Base-by-base conservation (phyloP, 2,888 invertebrate species). In the Ormyrus labotus region DNA sequence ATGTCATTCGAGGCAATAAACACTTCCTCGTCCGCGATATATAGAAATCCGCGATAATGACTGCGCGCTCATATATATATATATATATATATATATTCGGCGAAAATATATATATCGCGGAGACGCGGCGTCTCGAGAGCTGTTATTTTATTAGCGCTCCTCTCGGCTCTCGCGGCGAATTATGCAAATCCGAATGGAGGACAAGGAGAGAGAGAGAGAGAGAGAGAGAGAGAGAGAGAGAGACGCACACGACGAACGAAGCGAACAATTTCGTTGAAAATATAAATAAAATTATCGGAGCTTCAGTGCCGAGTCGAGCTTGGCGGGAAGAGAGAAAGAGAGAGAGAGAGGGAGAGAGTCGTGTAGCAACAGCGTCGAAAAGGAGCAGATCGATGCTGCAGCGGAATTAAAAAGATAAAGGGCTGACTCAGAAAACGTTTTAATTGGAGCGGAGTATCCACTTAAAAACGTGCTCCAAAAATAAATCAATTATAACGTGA, bases 101-200 rank as follows among this genome's bases (percentile, higher is more conserved):
- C 48, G 51, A 78, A 72, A 55, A 50, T 61, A 53, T 71, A 51
- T 60, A 34, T 34, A 34, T 34, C 34, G 34, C 48, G 48, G 19
- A 73, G 47, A 50, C 60, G 60, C 60, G 58, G 13, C 6, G 63
- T 64, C 48, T 68, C 11, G 55, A 55, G 65, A 8, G 8, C 45
- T 13, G 47, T 63, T 67, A 68, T 61, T 73, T 78, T 74, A 69
- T 74, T 69, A 69, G 53, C 55, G 65, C 64, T 7, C 34, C 34
- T 34, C 34, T 34, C 71, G 6, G 70, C 53, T 34, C 34, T 34
- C 51, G 65, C 64, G 63, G 63, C 64, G 70, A 75, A 75, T 80
- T 80, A 80, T 80, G 80, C 70, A 76, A 80, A 80, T 76, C 51
- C 71, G 75, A 75, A 76, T 80, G 71, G 76, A 80, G 69, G 72